Evolutionary conservation across 2,888 invertebrate species (phyloP).

Genomic region (Mythimna impura): DNA sequence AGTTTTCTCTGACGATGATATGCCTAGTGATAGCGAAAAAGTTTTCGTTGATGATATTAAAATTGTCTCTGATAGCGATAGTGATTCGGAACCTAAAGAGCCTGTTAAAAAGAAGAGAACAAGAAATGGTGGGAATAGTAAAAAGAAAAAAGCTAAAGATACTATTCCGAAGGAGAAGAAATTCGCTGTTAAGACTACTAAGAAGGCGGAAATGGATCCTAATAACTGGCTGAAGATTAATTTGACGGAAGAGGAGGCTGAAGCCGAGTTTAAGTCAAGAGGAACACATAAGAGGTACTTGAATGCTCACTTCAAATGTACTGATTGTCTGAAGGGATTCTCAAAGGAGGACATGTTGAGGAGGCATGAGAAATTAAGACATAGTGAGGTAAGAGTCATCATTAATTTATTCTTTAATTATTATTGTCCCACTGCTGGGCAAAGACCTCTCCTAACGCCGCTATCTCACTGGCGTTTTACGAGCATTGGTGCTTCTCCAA

Average conservation of each 20-base stretch:
- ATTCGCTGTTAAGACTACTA: conserved; percentile 66
- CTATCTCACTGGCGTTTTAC: too few species aligned
- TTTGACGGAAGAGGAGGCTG: conserved; percentile 80
- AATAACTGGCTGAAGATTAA: conserved; percentile 78
- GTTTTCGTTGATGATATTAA: conserved; percentile 55
- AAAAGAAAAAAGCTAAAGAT: conserved; percentile 59
- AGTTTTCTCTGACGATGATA: conserved; percentile 51
- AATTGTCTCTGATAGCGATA: conserved; percentile 45
- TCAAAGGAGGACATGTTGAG: conserved; percentile 81
- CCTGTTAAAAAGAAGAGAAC: conserved; percentile 49
- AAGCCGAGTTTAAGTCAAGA: conserved; percentile 74
- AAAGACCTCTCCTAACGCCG: too few species aligned
- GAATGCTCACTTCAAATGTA: conserved; percentile 78
- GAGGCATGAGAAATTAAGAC: conserved; percentile 78
- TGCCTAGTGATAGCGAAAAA: conserved; percentile 60
- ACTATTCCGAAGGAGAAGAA: conserved; percentile 59
- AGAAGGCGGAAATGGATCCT: conserved; percentile 70
- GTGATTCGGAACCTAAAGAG: conserved; percentile 40
- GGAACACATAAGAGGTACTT: conserved; percentile 75
- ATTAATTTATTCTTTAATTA: too few species aligned
- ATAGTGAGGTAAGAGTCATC: conserved; percentile 76
- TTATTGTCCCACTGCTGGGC: too few species aligned
- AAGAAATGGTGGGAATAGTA: conserved; percentile 50
- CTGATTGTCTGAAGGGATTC: conserved; percentile 82
- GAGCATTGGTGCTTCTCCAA: too few species aligned